Evolutionary conservation across 35 echinoderm and acorn worm genomes (phyloP).

Genomic region (Patiria miniata): DNA sequence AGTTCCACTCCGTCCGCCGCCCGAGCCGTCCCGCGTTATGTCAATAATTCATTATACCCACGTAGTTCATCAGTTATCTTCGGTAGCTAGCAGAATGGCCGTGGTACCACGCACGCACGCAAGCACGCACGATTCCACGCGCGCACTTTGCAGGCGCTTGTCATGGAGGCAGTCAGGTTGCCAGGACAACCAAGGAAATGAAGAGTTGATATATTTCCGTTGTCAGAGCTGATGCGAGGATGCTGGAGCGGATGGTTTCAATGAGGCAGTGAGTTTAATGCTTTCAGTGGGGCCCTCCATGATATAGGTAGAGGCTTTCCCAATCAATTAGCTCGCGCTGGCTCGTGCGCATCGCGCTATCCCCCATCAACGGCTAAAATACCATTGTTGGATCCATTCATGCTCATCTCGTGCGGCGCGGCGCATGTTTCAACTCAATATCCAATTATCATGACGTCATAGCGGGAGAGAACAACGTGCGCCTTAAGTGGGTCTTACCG

Average conservation of each 20-base stretch:
- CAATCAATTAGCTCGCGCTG: neutral
- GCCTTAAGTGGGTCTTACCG: neutral
- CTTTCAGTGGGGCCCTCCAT: neutral
- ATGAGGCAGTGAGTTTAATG: neutral
- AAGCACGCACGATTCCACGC: neutral
- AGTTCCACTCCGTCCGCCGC: too few relatives aligned
- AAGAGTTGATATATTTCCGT: conserved; percentile 27
- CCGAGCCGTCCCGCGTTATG: too few relatives aligned
- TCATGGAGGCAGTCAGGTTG: neutral
- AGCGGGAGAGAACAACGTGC: neutral
- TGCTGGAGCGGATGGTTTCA: neutral
- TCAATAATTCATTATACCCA: too few relatives aligned
- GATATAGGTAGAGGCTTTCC: neutral
- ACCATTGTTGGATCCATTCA: too few relatives aligned
- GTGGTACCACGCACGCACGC: too few relatives aligned
- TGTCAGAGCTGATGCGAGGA: conserved; percentile 9
- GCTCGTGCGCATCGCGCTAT: neutral
- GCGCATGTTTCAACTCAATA: conserved; percentile 5
- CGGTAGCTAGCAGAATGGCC: too few relatives aligned
- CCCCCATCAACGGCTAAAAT: too few relatives aligned
- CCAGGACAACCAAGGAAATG: conserved; percentile 9
- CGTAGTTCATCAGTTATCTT: too few relatives aligned
- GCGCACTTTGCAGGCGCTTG: neutral
- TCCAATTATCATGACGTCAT: conserved; percentile 21
- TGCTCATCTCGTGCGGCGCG: neutral